These are phyloP conservation scores for Anaspis maculata DNA, from an alignment of 2,888 invertebrate species.

Conservation along the genomic window DNA sequence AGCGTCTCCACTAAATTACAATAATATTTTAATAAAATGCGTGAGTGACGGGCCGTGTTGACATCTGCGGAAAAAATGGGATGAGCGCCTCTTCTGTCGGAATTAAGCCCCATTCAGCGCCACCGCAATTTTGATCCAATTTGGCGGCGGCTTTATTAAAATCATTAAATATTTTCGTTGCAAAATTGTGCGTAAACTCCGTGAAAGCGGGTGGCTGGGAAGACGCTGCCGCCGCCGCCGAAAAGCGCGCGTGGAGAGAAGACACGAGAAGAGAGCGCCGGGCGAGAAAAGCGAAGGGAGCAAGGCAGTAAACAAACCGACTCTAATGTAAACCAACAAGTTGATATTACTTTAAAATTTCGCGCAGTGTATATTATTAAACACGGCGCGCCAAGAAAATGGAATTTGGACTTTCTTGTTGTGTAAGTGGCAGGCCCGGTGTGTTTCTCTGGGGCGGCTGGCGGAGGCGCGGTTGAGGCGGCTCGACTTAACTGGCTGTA, in stretches of 20 bases:
- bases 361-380: constrained; percentile 10
- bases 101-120: no score
- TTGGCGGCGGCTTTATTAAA: constrained; percentile 10
- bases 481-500: constrained; percentile 9
- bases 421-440: no score
- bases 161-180: constrained; percentile 7
- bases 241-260: constrained; percentile 5
- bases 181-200: constrained; percentile 9
- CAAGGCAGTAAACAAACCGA: constrained; percentile 1
- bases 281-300: no score
- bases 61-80: no score
- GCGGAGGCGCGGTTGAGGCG: no score
- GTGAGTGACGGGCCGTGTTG: no score
- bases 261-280: constrained; percentile 2
- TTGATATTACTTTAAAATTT: constrained; percentile 10
- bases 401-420: constrained; percentile 9
- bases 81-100: no score
- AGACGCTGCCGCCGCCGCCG: constrained; percentile 4
- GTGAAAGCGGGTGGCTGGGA: constrained; percentile 4
- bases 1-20: no score
- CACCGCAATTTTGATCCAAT: no score
- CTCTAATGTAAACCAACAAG: constrained; percentile 8
- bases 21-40: no score
- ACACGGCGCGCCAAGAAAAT: constrained; percentile 8
- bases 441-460: no score